Percentiles rank a stretch among this genome's conserved stretches.
phyloP scores from a whole-genome alignment of 53 echinoderm and acorn worm species.

The Patiria pectinifera region DNA sequence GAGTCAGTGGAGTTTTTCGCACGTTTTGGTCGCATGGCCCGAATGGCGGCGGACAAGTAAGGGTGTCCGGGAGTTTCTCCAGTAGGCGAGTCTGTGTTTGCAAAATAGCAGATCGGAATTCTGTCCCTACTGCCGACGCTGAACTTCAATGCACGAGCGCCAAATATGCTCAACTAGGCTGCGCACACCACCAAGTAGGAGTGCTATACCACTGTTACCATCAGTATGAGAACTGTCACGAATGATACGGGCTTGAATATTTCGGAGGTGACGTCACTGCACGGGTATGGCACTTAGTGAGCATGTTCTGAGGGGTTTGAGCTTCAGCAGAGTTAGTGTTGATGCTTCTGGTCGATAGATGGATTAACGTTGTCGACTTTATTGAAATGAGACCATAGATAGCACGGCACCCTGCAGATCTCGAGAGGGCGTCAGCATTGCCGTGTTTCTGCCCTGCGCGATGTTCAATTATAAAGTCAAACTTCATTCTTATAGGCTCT shows the following conservation, averaged over 20 bases:
- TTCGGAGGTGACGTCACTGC: no score
- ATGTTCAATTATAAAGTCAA: no score
- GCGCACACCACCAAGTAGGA: neutral
- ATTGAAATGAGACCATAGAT: conserved; percentile 54
- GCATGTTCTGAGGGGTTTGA: neutral
- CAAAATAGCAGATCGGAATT: no score
- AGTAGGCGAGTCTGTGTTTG: neutral
- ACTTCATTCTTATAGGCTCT: no score
- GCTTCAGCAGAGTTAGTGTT: neutral
- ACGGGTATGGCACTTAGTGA: no score
- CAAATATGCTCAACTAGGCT: neutral
- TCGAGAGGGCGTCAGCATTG: no score
- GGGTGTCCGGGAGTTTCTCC: conserved; percentile 4
- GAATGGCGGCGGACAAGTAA: no score
- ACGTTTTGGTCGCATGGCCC: no score
- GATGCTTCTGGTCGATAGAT: conserved; percentile 19
- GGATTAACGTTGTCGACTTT: neutral
- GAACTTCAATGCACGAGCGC: no score
- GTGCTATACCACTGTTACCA: conserved; percentile 23
- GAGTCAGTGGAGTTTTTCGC: neutral
- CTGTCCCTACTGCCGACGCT: no score
- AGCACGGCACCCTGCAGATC: no score
- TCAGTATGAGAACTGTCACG: conserved; percentile 7
- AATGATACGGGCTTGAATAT: neutral
- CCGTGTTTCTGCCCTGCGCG: no score